These are phyloP conservation scores for Cryptoblepharus egeriae DNA, from an alignment of 2,797 vertebrate genomes.

Conservation along the genomic window DNA sequence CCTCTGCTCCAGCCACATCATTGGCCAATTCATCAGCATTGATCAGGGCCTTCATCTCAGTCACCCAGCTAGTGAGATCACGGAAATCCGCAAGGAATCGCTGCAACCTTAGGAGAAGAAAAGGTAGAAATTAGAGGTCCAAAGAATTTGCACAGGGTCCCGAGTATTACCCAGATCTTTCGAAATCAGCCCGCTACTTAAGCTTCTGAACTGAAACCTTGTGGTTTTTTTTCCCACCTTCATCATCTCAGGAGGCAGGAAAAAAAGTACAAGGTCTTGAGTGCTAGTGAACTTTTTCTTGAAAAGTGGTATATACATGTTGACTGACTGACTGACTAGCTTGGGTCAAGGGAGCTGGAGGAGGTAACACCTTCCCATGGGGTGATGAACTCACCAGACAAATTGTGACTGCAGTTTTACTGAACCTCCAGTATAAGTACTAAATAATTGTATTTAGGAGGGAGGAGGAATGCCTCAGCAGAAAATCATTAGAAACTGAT, in stretches of 20 bases:
- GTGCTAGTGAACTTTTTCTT: too few species aligned
- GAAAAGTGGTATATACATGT: too few species aligned
- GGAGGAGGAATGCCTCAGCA: not conserved
- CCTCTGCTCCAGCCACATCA: conserved; percentile 97
- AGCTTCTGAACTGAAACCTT: not conserved
- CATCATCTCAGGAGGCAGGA: too few species aligned
- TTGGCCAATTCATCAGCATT: conserved; percentile 98
- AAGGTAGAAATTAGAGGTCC: not conserved
- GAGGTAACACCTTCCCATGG: not conserved
- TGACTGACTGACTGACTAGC: too few species aligned
- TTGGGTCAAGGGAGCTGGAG: not conserved
- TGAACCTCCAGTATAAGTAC: not conserved
- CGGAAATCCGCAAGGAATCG: conserved; percentile 97
- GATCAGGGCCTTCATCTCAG: conserved; percentile 98
- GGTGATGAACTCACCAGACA: too few species aligned
- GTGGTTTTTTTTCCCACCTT: too few species aligned
- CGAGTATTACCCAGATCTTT: not conserved
- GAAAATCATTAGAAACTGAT: conserved; percentile 7
- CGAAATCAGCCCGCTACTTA: not conserved
- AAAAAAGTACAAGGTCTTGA: too few species aligned
- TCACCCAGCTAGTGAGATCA: conserved; percentile 99
- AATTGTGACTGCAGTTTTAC: not conserved
- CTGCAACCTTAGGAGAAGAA: conserved; percentile 84
- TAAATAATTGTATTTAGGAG: not conserved
- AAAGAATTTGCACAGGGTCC: not conserved